Base-by-base conservation (phyloP, 2,113 vertebrate genomes). In the Pachyramphus minor region DNA sequence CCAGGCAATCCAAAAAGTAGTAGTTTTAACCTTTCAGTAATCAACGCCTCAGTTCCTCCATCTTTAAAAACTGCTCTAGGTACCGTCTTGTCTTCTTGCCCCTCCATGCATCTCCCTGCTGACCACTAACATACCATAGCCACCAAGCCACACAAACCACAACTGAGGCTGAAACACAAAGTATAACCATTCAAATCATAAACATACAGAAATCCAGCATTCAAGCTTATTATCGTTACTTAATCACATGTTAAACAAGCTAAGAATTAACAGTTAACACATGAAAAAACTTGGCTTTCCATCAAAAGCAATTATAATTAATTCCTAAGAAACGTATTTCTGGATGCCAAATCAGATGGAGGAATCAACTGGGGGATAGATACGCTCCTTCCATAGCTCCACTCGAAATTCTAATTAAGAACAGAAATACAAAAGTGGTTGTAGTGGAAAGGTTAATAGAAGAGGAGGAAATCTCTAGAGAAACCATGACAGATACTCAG, bases 281-380 rank as follows among this genome's bases (percentile, higher is more conserved):
- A 96, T 92, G 95, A 97, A 96, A 97, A 94, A 87, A 97, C n/a
- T 94, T 93, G 94, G 96, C 96, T 97, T 97, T 96, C 95, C 96
- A 95, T 98, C 97, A 97, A 97, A 97, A 97, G 95, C 95, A 97
- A 97, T 98, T 97, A 98, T 97, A 98, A 98, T 98, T 98, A 97
- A 98, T 97, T 97, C 94, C 96, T 90, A 91, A 94, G 95, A 97
- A 97, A 97, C 2, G 16, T 93, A 90, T 96, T 97, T 75, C 63
- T 96, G 95, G 95, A 96, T 96, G 84, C 80, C 96, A 97, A 98
- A 97, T 98, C 97, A 97, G 95, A 97, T 96, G 93, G 94, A 97
- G 68, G 80, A 95, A 96, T 95, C 96, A 89, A 96, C 97, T 97
- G 78, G 84, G 95, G 96, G 90, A 95, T 93, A 97, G 89, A 97